Base-by-base conservation (phyloP, 1,140 invertebrate species). In the Drosophila sucinea region DNA sequence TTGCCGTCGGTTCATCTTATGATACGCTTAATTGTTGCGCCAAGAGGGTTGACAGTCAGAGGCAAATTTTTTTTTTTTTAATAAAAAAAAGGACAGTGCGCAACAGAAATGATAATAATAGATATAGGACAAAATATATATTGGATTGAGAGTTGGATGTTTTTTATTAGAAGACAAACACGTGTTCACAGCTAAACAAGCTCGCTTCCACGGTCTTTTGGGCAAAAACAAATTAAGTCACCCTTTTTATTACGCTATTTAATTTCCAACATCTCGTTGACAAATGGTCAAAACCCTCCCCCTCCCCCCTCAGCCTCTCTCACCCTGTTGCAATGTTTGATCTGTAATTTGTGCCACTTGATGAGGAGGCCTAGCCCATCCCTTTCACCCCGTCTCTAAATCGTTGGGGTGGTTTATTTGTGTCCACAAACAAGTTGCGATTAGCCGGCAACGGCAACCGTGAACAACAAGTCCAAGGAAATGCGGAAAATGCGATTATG, bases 211-310 rank as follows among this genome's bases (percentile, higher is more conserved):
- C 8, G 25, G 25, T 32, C 33, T 30, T 11, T 70, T 3, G n/a
- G 30, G 56, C 17, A 77, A 69, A 83, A 83, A 81, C 71, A 83
- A 83, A 83, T 83, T 71, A 83, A 83, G 79, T 81, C 79, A 83
- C 80, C 80, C 80, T 83, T 83, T 51, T 78, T 77, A 78, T 70
- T 72, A 67, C 75, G 75, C 70, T 75, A 81, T 83, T 83, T 83
- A 81, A 83, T 83, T 77, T 77, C 57, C 74, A 70, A 67, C 67
- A 75, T 74, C 6, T 27, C 65, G 55, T 70, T 77, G 74, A 77
- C 74, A 77, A 77, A 78, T 78, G 40, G 68, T 71, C 67, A 78
- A 77, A 77, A 66, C 60, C 75, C 78, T 40, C 58, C 44, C 23
- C 47, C 61, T 3, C 29, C 41, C 27, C 17, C 17, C 8, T 30